A percentile compares a stretch with the other conserved stretches of the same genome.
Evolutionary conservation across 2,888 invertebrate species (phyloP).

Genomic region (Pristionchus arcanus): DNA sequence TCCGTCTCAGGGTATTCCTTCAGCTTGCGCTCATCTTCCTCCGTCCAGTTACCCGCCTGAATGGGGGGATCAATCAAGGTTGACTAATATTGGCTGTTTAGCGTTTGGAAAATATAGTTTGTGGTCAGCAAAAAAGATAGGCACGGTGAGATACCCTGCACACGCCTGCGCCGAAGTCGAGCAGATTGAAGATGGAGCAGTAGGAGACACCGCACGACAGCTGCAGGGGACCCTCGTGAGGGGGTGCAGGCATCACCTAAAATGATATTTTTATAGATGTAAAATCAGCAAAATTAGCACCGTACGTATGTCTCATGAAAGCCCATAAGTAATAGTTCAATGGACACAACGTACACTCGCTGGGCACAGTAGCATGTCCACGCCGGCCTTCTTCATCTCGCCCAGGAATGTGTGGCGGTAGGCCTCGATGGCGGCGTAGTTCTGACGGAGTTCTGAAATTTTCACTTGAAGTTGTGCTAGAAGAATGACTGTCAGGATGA

Average conservation of each 20-base stretch:
- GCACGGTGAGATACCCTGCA: background rate
- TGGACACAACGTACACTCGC: conserved; percentile 58
- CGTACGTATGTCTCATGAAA: too few species aligned
- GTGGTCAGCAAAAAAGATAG: too few species aligned
- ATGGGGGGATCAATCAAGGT: too few species aligned
- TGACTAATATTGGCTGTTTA: too few species aligned
- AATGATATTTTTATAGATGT: background rate
- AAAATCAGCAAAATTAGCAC: too few species aligned
- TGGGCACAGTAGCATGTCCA: conserved; percentile 72
- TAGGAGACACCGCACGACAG: conserved; percentile 73
- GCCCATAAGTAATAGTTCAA: too few species aligned
- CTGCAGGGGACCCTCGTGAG: conserved; percentile 68
- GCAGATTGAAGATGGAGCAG: conserved; percentile 78
- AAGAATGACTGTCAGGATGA: too few species aligned
- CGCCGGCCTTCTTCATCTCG: conserved; percentile 62
- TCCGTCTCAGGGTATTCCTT: conserved; percentile 68
- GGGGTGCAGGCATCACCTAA: conserved; percentile 64
- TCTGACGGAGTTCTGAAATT: conserved; percentile 66
- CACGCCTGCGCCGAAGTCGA: conserved; percentile 79
- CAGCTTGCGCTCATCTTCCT: conserved; percentile 68
- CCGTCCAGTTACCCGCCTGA: conserved; percentile 34
- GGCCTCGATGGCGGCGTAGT: conserved; percentile 68
- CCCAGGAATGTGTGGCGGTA: conserved; percentile 67
- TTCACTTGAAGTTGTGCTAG: too few species aligned
- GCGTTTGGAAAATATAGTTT: too few species aligned